These are phyloP conservation scores for Pangasius djambal DNA, from an alignment of 2,797 vertebrate genomes.

Conservation along the genomic window DNA sequence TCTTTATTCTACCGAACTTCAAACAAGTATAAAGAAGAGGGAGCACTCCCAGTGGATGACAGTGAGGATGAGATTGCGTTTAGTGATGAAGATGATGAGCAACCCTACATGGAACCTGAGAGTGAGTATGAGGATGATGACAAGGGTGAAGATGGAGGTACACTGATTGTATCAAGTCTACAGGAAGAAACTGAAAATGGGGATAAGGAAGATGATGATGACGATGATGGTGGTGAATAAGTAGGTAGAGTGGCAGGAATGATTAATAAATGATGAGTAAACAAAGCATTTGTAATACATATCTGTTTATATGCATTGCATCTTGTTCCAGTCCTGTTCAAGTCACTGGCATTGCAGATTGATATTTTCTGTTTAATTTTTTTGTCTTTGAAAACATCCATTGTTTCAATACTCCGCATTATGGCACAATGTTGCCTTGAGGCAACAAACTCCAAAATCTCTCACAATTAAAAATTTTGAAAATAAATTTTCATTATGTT, in stretches of 20 bases:
- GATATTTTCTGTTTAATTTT: not conserved
- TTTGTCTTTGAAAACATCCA: not conserved
- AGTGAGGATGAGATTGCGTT: not conserved
- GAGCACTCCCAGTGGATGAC: not conserved
- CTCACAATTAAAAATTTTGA: too few relatives aligned
- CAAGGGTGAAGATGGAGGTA: not conserved
- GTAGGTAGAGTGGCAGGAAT: not conserved
- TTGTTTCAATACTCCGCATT: not conserved
- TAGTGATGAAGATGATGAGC: too few relatives aligned
- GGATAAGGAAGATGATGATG: not conserved
- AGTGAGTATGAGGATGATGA: not conserved
- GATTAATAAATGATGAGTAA: not conserved
- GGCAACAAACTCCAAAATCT: not conserved
- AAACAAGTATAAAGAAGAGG: not conserved
- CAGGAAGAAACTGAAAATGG: not conserved
- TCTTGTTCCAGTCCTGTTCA: not conserved
- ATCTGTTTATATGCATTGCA: not conserved
- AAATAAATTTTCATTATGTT: not conserved
- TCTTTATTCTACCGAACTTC: not conserved
- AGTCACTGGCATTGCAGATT: not conserved
- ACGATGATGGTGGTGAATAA: not conserved
- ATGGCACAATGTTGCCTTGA: not conserved
- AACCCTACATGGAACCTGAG: not conserved
- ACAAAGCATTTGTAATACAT: not conserved
- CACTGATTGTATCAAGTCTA: not conserved